Evolutionary conservation across 2,113 vertebrate species (phyloP), one percentile per base, ranked within the genome.

Genomic region (Baryphthengus martii): DNA sequence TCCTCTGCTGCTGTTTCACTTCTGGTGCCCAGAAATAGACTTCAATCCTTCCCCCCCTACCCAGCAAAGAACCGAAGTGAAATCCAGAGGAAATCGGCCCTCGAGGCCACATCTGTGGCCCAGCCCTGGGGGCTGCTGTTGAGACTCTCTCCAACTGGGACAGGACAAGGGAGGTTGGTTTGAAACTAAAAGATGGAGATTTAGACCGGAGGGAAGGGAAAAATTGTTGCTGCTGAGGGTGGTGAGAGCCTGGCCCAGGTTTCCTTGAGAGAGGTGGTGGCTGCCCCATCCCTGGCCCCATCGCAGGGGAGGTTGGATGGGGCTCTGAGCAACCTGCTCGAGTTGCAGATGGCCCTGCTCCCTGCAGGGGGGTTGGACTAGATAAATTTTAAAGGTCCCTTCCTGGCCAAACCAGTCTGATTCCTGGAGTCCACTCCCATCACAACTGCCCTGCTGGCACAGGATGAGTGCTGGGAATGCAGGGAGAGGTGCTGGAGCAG

Each of bases 61-160:
- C 5, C 39, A 19, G 9, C 25, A 4, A 45, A 33, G n/a, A 53
- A 37, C 39, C 70, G 79, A 42, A 65, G 56, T 26, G 68, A 87
- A 86, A 85, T 39, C 31, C 25, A 7, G 50, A 62, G 49, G 28
- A 62, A 49, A 73, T 73, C 19, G 7, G n/a, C 17, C 20, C 2
- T 7, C 0, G 0, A 2, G 25, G 77, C 49, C 47, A 2, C 1
- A 17, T 59, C 44, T 37, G 66, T 66, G 45, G 35, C 35, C 31
- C 73, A 37, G 45, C 4, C 1, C 67, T 23, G 61, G 42, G 56
- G 61, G 35, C 13, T 84, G 67, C 33, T 44, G 31, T 45, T 0
- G 7, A 39, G 17, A 24, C 31, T 35, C 21, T 35, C 21, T 53
- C 52, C 6, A 7, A 14, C 18, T 68, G 44, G 4, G 16, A 35